Percentiles rank a stretch among this genome's conserved stretches.
Evolutionary conservation across 1,140 invertebrate species (phyloP).

Genomic region (Macrocentrus cingulum): DNA sequence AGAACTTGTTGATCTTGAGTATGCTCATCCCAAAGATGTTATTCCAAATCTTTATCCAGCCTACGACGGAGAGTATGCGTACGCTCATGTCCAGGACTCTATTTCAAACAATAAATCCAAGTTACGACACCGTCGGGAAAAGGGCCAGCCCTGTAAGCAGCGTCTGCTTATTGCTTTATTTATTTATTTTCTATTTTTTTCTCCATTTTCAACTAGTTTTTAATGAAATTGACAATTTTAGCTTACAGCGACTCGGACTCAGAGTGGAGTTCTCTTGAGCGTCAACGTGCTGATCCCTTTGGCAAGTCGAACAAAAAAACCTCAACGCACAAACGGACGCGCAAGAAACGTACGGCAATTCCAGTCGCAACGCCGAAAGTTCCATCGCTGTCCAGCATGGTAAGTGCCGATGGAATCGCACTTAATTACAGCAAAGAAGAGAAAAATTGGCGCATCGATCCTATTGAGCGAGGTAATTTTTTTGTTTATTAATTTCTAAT

Average conservation of each 20-base stretch:
- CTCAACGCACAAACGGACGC: conserved; percentile 75
- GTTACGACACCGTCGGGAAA: conserved; percentile 65
- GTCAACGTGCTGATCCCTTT: conserved; percentile 67
- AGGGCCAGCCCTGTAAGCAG: conserved; percentile 66
- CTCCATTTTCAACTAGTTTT: conserved; percentile 17
- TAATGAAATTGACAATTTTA: conserved; percentile 38
- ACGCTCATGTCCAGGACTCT: conserved; percentile 67
- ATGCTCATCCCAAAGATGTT: conserved; percentile 69
- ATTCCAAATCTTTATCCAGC: conserved; percentile 64
- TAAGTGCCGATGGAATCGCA: conserved; percentile 47
- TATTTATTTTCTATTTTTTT: too few relatives aligned
- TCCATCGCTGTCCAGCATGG: conserved; percentile 59
- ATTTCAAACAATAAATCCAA: conserved; percentile 63
- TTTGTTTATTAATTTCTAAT: too few relatives aligned
- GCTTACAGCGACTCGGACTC: conserved; percentile 86
- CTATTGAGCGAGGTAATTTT: conserved; percentile 46
- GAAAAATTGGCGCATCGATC: conserved; percentile 52
- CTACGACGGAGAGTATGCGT: conserved; percentile 64
- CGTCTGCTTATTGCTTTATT: too few relatives aligned
- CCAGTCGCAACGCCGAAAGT: conserved; percentile 85
- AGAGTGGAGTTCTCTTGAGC: conserved; percentile 79
- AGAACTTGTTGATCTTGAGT: conserved; percentile 76
- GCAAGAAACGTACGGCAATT: conserved; percentile 75
- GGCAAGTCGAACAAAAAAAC: conserved; percentile 71
- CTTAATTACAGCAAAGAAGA: conserved; percentile 55